phyloP scores from a whole-genome alignment of 2,797 vertebrate species.

The Oophaga sylvatica region DNA sequence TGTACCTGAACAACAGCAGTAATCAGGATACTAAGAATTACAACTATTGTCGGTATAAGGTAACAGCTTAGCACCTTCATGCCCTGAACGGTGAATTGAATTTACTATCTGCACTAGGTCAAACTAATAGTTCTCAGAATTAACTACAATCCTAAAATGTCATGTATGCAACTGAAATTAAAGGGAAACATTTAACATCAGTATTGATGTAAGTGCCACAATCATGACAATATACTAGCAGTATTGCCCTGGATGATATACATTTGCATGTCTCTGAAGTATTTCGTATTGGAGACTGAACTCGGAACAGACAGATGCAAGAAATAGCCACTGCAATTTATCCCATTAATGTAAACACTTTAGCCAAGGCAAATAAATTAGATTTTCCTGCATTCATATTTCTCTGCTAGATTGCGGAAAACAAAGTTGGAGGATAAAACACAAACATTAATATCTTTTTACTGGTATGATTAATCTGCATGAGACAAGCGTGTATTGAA shows the following conservation, averaged over 20 bases:
- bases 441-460: slow-evolving; percentile 39
- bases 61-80: slow-evolving; percentile 5
- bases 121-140: slow-evolving; percentile 24
- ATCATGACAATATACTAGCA: slow-evolving; percentile 21
- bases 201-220: slow-evolving; percentile 18
- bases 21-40: slow-evolving; percentile 10
- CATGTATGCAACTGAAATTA: slow-evolving; percentile 8
- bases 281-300: slow-evolving; percentile 7
- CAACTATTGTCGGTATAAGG: background rate
- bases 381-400: slow-evolving; percentile 32
- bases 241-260: slow-evolving; percentile 20
- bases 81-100: background rate
- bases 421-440: slow-evolving; percentile 32
- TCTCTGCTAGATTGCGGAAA: slow-evolving; percentile 42
- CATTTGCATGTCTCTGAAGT: slow-evolving; percentile 34
- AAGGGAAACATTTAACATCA: slow-evolving; percentile 5
- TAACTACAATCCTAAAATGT: slow-evolving; percentile 4
- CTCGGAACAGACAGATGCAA: slow-evolving; percentile 36
- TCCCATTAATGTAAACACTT: slow-evolving; percentile 51
- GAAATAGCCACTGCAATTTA: slow-evolving; percentile 46
- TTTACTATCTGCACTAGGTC: slow-evolving; percentile 10
- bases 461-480: slow-evolving; percentile 20
- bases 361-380: slow-evolving; percentile 46
- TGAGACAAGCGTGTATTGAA: background rate
- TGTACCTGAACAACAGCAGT: background rate